These are phyloP conservation scores for Callorhinus ursinus DNA, from an alignment of 2,113 vertebrate genomes.

Conservation along the genomic window DNA sequence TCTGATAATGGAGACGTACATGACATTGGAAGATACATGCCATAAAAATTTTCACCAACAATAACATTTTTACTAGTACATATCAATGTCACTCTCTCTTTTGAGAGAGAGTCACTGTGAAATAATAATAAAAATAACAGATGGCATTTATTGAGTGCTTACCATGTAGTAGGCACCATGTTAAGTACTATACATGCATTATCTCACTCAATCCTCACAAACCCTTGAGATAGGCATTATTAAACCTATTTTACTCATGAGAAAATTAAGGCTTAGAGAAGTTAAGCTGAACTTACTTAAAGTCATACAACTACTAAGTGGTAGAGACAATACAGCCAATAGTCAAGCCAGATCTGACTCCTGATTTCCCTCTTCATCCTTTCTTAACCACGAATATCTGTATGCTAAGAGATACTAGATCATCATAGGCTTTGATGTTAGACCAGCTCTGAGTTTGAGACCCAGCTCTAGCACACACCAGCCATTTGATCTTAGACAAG, in stretches of 20 bases:
- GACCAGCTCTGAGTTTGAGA: background rate
- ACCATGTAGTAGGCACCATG: background rate
- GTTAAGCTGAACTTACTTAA: background rate
- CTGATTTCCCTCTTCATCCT: background rate
- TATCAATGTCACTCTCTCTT: background rate
- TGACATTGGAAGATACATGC: background rate
- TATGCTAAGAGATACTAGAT: background rate
- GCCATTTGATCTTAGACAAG: background rate
- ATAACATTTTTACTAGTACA: constrained; percentile 38
- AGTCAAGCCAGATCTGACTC: background rate
- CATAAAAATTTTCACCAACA: background rate
- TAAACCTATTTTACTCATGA: constrained; percentile 22
- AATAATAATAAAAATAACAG: constrained; percentile 32
- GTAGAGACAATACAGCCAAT: background rate
- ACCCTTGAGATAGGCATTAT: background rate
- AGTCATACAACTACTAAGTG: background rate
- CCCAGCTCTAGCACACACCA: background rate
- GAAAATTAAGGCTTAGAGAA: constrained; percentile 15
- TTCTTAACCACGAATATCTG: background rate
- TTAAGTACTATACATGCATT: background rate
- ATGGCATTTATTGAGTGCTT: background rate
- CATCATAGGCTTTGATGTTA: background rate
- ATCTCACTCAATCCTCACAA: background rate
- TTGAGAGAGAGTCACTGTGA: background rate
- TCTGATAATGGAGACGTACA: background rate